Evolutionary conservation across 2,113 vertebrate species (phyloP), one percentile per base, ranked within the genome.

Genomic region (Barnardius zonarius): DNA sequence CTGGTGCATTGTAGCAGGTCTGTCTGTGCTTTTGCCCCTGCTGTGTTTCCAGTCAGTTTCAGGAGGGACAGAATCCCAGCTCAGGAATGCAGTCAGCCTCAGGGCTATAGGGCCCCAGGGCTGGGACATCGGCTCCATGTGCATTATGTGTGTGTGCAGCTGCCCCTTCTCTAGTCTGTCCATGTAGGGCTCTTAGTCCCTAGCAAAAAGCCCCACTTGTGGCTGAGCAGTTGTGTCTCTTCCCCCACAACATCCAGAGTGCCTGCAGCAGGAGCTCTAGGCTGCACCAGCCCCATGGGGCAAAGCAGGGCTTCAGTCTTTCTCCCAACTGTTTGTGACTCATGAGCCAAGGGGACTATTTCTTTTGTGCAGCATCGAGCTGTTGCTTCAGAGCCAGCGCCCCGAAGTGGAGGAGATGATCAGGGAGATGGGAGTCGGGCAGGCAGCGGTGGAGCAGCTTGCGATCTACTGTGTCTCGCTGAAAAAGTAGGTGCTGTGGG

Each of bases 401-500:
- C 94, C 97, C 0, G 99, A 99, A 93, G 99, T 99, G 86, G 99
- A 99, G 93, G 98, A 98, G 96, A 99, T 99, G 99, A 98, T 99
- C 96, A 98, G 97, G 82, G 98, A 99, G 62, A 99, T 99, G 98
- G 99, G 99, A 33, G 97, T 98, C 0, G 98, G 99, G 79, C 99
- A 98, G 64, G 97, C 98, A 6, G 99, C 99, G 0, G 98, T 99
- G 93, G 99, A 99, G 90, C 99, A 99, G 96, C 98, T 99, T 76
- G 99, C 99, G 0, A 96, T 99, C 94, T 99, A 99, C 97, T 99
- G 99, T 52, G 98, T 99, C 73, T 99, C 99, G 2, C 98, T 99
- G 49, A 99, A 99, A 97, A 99, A 99, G 99, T 99, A 98, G 82
- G 98, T 97, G 70, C 70, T 93, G 49, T 3, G 14, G 46, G 44